Conservation (phyloP, 2,888 invertebrate species). For the Schrankia costaestrigalis region DNA sequence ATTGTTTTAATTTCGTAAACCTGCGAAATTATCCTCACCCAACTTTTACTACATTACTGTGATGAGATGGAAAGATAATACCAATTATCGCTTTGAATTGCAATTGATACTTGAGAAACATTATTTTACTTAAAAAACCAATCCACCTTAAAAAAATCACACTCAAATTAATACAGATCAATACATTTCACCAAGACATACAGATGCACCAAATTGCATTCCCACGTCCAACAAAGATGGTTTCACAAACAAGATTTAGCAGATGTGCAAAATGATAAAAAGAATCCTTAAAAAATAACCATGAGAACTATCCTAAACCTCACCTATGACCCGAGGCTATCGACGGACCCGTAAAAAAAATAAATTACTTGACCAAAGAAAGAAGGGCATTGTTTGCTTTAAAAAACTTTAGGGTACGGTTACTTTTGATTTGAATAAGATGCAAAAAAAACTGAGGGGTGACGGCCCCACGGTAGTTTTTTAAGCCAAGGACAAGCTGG, state of each 20-base stretch:
- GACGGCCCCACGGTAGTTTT: conserved; percentile 56
- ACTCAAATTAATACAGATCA: too few species aligned
- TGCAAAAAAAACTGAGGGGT: conserved; percentile 66
- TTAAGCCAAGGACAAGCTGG: conserved; percentile 60
- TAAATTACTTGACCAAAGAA: conserved; percentile 63
- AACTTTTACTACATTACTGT: too few species aligned
- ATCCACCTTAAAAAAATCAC: too few species aligned
- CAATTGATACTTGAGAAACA: too few species aligned
- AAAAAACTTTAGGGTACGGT: conserved; percentile 68
- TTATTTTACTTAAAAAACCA: too few species aligned
- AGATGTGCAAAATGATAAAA: conserved; percentile 66
- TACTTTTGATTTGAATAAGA: conserved; percentile 74
- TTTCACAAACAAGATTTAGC: conserved; percentile 46
- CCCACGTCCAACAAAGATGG: conserved; percentile 47
- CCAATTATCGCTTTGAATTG: too few species aligned
- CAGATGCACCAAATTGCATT: conserved; percentile 32
- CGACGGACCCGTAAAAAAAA: conserved; percentile 67
- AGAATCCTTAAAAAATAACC: conserved; percentile 56
- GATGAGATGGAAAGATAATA: too few species aligned
- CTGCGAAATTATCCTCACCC: too few species aligned
- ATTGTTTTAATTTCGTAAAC: too few species aligned
- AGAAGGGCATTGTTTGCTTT: conserved; percentile 64
- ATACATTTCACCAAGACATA: too few species aligned
- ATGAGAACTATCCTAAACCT: conserved; percentile 68
- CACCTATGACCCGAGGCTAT: conserved; percentile 77